Evolutionary conservation across 2,113 vertebrate species (phyloP).

Genomic region (Tupaia chinensis): DNA sequence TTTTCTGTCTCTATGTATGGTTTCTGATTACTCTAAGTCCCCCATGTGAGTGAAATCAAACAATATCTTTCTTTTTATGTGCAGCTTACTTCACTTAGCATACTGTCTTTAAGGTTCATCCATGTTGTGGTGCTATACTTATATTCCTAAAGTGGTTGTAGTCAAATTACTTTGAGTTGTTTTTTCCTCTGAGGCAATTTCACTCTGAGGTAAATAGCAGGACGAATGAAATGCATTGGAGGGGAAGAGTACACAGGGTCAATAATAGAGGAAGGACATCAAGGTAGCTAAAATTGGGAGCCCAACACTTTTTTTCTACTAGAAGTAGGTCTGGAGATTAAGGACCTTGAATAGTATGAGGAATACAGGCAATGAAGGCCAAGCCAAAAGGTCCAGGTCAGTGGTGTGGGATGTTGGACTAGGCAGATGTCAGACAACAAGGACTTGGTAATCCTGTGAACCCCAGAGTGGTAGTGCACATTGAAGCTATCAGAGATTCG

Average conservation of each 20-base stretch:
- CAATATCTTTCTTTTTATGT: neutral
- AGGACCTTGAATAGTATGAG: neutral
- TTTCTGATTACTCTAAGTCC: neutral
- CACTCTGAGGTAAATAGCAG: neutral
- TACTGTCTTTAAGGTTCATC: neutral
- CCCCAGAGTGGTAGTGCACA: neutral
- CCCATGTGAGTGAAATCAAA: neutral
- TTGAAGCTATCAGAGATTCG: neutral
- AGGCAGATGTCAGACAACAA: neutral
- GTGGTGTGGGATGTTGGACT: neutral
- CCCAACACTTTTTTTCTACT: neutral
- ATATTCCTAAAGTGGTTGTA: neutral
- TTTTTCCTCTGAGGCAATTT: neutral
- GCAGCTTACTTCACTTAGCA: neutral
- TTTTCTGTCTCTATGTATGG: neutral
- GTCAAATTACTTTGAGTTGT: neutral
- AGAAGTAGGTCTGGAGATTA: neutral
- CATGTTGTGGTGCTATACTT: neutral
- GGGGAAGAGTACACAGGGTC: neutral
- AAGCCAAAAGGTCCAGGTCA: neutral
- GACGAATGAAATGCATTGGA: neutral
- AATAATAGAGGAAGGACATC: neutral
- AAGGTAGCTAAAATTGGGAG: neutral
- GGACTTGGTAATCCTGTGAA: neutral
- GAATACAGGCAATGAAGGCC: neutral